Evolutionary conservation across 2,797 vertebrate species (phyloP).

Genomic region (Pteronotus mesoamericanus): DNA sequence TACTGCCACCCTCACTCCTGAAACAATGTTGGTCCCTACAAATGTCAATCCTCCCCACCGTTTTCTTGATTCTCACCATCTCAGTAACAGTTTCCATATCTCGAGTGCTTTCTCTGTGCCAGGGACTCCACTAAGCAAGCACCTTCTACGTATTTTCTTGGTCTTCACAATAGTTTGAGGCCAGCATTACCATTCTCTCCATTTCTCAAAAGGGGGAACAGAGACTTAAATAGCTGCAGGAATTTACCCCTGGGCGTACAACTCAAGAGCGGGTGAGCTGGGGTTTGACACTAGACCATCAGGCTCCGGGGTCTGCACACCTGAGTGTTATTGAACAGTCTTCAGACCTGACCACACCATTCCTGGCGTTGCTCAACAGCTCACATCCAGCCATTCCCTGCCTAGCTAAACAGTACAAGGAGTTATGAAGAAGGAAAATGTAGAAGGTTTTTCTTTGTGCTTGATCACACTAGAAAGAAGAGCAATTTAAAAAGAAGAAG

Average conservation of each 20-base stretch:
- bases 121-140: not conserved
- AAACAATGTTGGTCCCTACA: not conserved
- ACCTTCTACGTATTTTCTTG: not conserved
- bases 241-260: not conserved
- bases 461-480: not conserved
- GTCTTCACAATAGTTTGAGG: not conserved
- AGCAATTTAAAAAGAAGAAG: not conserved
- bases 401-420: not conserved
- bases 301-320: fast-evolving
- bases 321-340: fast-evolving
- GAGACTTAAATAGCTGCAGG: not conserved
- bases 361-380: fast-evolving
- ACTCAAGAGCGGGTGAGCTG: not conserved
- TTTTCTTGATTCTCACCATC: not conserved
- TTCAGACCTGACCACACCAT: not conserved
- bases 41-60: not conserved
- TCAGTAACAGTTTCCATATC: not conserved
- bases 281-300: not conserved
- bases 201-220: not conserved
- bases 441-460: not conserved
- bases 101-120: not conserved
- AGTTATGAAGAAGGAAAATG: fast-evolving
- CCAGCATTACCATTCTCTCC: not conserved
- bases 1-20: not conserved
- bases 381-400: not conserved